Evolutionary conservation across 1,140 invertebrate genomes (phyloP).

Genomic region (Leucophenga varia): DNA sequence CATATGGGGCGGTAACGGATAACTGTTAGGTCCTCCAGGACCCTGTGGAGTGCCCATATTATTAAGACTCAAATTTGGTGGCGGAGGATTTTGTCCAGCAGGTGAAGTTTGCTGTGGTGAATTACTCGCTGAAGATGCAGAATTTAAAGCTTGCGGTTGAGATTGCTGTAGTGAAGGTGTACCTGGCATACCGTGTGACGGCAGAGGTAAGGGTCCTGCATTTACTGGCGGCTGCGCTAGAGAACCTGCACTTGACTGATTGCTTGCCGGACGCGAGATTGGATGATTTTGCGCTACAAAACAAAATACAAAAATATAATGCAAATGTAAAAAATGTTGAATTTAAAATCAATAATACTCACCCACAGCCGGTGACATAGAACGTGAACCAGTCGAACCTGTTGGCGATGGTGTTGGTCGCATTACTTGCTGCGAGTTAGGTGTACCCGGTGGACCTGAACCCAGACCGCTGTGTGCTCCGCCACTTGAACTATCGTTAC

Average conservation of each 20-base stretch:
- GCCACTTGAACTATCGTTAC: conserved; percentile 74
- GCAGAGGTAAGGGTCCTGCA: conserved; percentile 72
- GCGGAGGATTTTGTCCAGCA: conserved; percentile 52
- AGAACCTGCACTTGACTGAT: conserved; percentile 69
- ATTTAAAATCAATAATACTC: conserved; percentile 59
- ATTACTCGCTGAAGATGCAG: conserved; percentile 47
- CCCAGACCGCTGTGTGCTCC: conserved; percentile 71
- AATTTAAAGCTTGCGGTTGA: conserved; percentile 51
- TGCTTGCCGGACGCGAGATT: conserved; percentile 75
- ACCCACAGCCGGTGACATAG: conserved; percentile 95
- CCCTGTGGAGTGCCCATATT: conserved; percentile 56
- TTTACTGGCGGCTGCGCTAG: conserved; percentile 60
- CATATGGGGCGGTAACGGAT: conserved; percentile 52
- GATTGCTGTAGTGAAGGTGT: conserved; percentile 48
- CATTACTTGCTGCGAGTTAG: conserved; percentile 68
- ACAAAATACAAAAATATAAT: not conserved
- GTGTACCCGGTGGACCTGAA: conserved; percentile 71
- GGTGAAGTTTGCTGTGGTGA: conserved; percentile 45
- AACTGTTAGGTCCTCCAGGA: conserved; percentile 31
- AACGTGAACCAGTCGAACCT: conserved; percentile 84
- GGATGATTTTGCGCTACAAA: conserved; percentile 49
- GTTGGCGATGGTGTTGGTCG: conserved; percentile 91
- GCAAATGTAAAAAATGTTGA: too few species aligned
- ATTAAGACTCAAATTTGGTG: conserved; percentile 59
- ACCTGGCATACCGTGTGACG: conserved; percentile 43